Conservation (phyloP, 53 echinoderm and acorn worm species). For the Zoroaster sp. region DNA sequence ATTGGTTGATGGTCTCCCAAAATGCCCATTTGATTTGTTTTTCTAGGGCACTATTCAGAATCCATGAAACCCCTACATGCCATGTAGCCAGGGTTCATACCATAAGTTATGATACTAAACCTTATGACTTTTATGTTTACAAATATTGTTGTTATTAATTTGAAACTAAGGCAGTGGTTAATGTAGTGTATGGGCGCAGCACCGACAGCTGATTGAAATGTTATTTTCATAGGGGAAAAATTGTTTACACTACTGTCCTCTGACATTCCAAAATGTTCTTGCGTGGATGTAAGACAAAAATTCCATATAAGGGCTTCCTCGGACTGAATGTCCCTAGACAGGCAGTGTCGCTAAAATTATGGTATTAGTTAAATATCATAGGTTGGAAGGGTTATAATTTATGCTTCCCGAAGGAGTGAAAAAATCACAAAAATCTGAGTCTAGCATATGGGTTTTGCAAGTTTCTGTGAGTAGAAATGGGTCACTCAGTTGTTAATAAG, state of each 20-base stretch:
- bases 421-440: background rate
- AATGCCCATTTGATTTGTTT: too few species aligned
- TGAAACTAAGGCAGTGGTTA: too few species aligned
- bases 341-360: background rate
- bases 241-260: background rate
- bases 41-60: too few species aligned
- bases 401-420: background rate
- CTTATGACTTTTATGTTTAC: too few species aligned
- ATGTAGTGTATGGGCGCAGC: too few species aligned
- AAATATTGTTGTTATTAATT: too few species aligned
- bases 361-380: background rate
- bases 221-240: background rate
- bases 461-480: background rate
- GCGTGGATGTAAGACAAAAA: background rate
- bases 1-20: too few species aligned
- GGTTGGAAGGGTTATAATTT: background rate
- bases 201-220: background rate
- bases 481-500: background rate
- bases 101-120: too few species aligned
- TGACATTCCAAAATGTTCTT: background rate
- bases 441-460: background rate
- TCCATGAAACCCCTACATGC: too few species aligned
- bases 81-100: too few species aligned
- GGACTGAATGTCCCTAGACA: background rate
- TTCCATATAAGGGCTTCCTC: background rate